phyloP scores from a whole-genome alignment of 2,113 vertebrate species.

The Trogon surrucura region DNA sequence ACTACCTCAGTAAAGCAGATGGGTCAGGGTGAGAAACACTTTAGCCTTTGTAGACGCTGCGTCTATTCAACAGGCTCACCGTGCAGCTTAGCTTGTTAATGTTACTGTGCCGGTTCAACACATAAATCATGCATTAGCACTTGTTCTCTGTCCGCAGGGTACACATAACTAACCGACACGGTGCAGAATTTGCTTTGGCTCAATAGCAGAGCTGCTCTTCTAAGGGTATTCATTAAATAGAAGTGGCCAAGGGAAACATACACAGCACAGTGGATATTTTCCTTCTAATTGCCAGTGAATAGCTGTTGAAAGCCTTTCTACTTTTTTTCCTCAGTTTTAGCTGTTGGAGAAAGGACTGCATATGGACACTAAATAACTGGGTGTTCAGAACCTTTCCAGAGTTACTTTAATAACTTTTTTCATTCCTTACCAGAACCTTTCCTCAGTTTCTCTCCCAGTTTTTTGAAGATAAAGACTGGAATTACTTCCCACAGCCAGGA shows the following conservation, averaged over 20 bases:
- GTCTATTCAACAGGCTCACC: background rate
- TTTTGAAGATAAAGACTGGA: background rate
- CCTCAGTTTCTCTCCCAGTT: background rate
- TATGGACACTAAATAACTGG: background rate
- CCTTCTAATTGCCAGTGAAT: background rate
- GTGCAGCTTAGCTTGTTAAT: background rate
- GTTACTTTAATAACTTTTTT: background rate
- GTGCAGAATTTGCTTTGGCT: background rate
- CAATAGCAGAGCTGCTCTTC: background rate
- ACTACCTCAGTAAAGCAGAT: background rate
- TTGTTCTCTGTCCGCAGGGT: background rate
- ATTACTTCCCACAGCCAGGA: background rate
- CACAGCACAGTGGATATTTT: background rate
- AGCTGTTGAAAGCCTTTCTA: background rate
- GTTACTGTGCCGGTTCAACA: background rate
- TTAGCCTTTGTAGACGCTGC: background rate
- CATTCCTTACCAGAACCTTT: background rate
- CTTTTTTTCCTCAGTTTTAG: background rate
- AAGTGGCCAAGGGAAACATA: background rate
- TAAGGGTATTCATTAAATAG: background rate
- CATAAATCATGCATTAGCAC: background rate
- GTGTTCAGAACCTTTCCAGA: background rate
- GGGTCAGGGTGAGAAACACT: background rate
- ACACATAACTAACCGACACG: background rate
- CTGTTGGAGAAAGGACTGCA: background rate